Base-by-base conservation (phyloP, 2,888 invertebrate genomes). In the Callinectes sapidus region DNA sequence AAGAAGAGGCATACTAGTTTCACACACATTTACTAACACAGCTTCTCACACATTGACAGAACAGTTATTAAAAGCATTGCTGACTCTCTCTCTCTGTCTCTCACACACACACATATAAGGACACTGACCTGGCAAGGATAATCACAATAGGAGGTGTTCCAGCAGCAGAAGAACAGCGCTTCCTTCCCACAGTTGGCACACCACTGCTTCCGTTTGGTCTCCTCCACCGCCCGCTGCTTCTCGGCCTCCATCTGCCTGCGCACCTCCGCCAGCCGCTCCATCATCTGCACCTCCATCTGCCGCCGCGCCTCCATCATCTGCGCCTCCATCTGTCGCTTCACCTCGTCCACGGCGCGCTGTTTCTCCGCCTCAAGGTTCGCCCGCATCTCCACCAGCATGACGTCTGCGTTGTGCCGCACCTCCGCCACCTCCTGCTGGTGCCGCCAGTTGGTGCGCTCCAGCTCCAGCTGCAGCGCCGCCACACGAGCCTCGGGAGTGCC, bases 101-200 rank as follows among this genome's bases (percentile, higher is more conserved):
- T n/a, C 18, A 18, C 18, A 61, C 18, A 61, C 23, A 61, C 5
- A 23, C 23, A 23, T 6, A 61, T 0, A 23, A 18, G 0, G 5
- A 16, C 18, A 18, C 94, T 87, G 93, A 95, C 95, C 96, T 98
- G 98, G 95, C 99, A 99, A 1, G 97, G 97, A 95, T 97, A 97
- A 96, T 98, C 98, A 96, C 99, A 99, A 96, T 99, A 99, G 91
- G 98, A 97, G 0, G 98, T 98, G 96, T 98, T 99, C 98, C 99
- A 99, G 95, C 99, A 99, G 95, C 99, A 99, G 96, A 98, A 98
- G 96, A 98, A 98, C 95, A 97, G 97, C 0, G 99, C 98, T 96
- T 98, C 98, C 95, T 97, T 97, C 81, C 97, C 97, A 96, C 99
- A 99, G 95, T 97, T 97, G 0, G 98, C 97, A 96, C 99, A 99